These are phyloP conservation scores for Deilephila elpenor DNA, from an alignment of 2,888 invertebrate genomes.

Conservation along the genomic window DNA sequence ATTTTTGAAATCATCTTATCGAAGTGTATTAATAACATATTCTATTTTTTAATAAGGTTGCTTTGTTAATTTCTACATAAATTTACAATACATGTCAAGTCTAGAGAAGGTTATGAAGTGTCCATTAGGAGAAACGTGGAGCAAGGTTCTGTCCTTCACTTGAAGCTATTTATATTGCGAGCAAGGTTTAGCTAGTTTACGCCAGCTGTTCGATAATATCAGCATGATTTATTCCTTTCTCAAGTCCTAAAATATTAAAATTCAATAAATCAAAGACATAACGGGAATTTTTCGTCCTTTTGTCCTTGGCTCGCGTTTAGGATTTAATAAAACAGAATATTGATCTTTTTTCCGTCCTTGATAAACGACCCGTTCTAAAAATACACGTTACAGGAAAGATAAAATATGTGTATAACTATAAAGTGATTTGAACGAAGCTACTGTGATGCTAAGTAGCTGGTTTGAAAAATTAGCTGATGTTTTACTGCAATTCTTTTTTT, in stretches of 20 bases:
- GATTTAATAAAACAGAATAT: background rate
- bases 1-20: no score
- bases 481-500: background rate
- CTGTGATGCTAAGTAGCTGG: background rate
- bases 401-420: background rate
- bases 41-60: background rate
- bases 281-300: background rate
- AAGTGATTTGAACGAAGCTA: background rate
- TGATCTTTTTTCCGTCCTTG: slow-evolving; percentile 1
- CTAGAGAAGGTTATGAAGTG: slow-evolving; percentile 2
- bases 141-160: slow-evolving; percentile 6
- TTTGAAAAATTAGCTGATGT: background rate
- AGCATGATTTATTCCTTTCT: background rate
- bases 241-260: background rate
- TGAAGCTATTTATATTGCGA: slow-evolving; percentile 9
- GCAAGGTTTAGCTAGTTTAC: slow-evolving; percentile 6
- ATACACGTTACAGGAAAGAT: background rate
- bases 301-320: background rate
- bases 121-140: background rate
- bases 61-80: background rate
- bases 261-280: background rate
- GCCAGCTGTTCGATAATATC: background rate
- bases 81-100: background rate
- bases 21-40: background rate
- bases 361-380: background rate